phyloP scores from a whole-genome alignment of 2,888 invertebrate species.

The Metellina segmentata region DNA sequence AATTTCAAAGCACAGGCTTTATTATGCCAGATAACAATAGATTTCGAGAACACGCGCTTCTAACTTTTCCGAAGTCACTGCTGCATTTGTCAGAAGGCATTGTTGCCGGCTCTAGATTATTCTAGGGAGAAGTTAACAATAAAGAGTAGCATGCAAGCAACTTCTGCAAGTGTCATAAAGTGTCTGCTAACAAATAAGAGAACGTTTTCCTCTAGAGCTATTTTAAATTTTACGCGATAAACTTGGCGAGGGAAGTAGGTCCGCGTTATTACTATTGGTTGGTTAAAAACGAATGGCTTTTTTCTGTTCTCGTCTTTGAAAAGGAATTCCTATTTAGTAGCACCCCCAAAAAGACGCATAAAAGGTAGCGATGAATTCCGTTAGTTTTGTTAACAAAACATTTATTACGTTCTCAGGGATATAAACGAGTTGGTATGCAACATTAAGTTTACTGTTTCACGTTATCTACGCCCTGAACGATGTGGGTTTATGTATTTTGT shows the following conservation, averaged over 20 bases:
- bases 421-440: slow-evolving; percentile 1
- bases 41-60: slow-evolving; percentile 40
- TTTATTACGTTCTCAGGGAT: neutral
- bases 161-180: slow-evolving; percentile 52
- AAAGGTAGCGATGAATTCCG: neutral
- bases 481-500: neutral
- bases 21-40: slow-evolving; percentile 65
- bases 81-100: slow-evolving; percentile 63
- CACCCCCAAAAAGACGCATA: neutral
- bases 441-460: slow-evolving; percentile 7
- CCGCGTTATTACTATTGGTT: slow-evolving; percentile 27
- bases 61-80: slow-evolving; percentile 31
- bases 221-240: slow-evolving; percentile 51
- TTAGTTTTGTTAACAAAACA: slow-evolving; percentile 21
- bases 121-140: slow-evolving; percentile 31
- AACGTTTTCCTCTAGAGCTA: slow-evolving; percentile 29
- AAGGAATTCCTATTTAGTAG: neutral
- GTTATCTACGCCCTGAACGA: neutral
- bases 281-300: slow-evolving; percentile 2
- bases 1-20: slow-evolving; percentile 46
- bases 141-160: slow-evolving; percentile 4
- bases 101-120: slow-evolving; percentile 42
- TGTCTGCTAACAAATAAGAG: slow-evolving; percentile 54
- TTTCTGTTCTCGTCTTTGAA: neutral
- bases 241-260: slow-evolving; percentile 23